phyloP scores from a whole-genome alignment of 2,113 vertebrate species.

The Sylvia atricapilla region DNA sequence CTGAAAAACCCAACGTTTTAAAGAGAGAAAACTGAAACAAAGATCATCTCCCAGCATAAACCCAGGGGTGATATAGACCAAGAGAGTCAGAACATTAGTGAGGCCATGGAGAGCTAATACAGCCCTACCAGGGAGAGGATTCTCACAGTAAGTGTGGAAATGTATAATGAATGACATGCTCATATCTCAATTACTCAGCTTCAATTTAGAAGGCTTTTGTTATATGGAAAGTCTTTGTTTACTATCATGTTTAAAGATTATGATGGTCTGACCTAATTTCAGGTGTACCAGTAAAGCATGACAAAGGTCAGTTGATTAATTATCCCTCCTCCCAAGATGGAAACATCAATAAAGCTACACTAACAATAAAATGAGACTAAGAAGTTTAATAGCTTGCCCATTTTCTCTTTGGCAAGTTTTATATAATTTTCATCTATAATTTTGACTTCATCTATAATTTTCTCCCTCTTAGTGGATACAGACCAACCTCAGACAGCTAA shows the following conservation, averaged over 20 bases:
- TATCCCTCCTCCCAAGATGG: background rate
- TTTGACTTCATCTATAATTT: background rate
- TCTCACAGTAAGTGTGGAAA: background rate
- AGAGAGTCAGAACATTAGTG: background rate
- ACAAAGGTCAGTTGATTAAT: background rate
- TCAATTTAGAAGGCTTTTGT: background rate
- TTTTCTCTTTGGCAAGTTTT: background rate
- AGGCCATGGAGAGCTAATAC: background rate
- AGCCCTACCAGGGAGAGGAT: background rate
- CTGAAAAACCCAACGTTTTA: background rate
- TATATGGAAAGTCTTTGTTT: background rate
- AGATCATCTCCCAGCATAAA: background rate
- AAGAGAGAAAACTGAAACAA: background rate
- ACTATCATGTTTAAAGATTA: background rate
- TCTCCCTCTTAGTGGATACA: background rate
- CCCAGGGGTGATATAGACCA: background rate
- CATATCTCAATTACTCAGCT: background rate
- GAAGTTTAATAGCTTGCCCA: background rate
- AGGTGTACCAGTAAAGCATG: background rate
- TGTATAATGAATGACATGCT: background rate
- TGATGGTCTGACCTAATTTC: background rate
- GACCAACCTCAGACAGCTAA: background rate
- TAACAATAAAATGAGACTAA: background rate
- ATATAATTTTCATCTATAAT: background rate
- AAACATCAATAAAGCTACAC: background rate